Percentiles rank a stretch among this genome's conserved stretches.
Evolutionary conservation across 2,888 invertebrate genomes (phyloP).

Genomic region (Trichopria drosophilae): DNA sequence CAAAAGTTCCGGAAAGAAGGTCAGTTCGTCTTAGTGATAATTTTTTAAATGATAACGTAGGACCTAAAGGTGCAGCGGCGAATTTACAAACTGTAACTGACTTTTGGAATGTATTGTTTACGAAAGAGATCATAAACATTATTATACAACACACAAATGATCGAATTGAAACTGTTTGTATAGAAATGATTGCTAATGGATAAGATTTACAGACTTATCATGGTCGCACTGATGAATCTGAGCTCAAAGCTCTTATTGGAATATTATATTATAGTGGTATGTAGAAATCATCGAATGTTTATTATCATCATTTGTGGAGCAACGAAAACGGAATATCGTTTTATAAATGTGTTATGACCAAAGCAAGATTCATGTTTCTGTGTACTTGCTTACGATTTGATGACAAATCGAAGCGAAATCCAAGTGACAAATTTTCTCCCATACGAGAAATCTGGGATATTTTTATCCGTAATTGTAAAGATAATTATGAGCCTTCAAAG

Average conservation of each 20-base stretch:
- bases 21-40: not conserved
- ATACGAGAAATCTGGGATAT: slow-evolving; percentile 32
- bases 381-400: slow-evolving; percentile 29
- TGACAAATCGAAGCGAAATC: slow-evolving; percentile 21
- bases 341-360: slow-evolving; percentile 30
- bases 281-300: slow-evolving; percentile 27
- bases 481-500: slow-evolving; percentile 31
- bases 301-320: slow-evolving; percentile 24
- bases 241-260: slow-evolving; percentile 26
- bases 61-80: slow-evolving; percentile 16
- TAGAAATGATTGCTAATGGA: slow-evolving; percentile 14
- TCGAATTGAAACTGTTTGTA: slow-evolving; percentile 21
- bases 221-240: slow-evolving; percentile 24
- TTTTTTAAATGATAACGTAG: slow-evolving; percentile 3
- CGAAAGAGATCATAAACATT: slow-evolving; percentile 20
- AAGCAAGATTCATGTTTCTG: slow-evolving; percentile 27
- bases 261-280: slow-evolving; percentile 24
- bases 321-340: slow-evolving; percentile 25
- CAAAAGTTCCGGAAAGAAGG: not conserved
- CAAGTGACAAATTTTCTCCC: slow-evolving; percentile 29
- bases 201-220: slow-evolving; percentile 26
- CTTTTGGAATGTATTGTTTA: slow-evolving; percentile 24
- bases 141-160: slow-evolving; percentile 29
- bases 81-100: slow-evolving; percentile 7
- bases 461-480: slow-evolving; percentile 21